These are phyloP conservation scores for Mormyrops attenuatus DNA, from an alignment of 2,797 vertebrate species.

Conservation along the genomic window DNA sequence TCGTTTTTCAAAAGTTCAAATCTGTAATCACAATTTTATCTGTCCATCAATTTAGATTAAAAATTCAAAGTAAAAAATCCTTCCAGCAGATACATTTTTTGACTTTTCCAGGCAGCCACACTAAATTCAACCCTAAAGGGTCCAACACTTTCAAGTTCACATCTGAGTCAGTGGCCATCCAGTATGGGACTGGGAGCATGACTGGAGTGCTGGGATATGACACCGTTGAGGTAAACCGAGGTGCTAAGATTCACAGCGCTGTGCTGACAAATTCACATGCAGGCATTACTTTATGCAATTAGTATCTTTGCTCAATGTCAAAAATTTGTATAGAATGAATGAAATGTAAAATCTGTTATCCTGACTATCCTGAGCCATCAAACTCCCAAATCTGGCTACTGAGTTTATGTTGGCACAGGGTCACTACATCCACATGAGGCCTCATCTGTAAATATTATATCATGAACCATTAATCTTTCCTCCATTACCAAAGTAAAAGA, in stretches of 20 bases:
- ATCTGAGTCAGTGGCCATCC: slow-evolving; percentile 34
- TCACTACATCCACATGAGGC: too few species aligned
- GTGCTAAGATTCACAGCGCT: background rate
- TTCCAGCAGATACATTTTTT: background rate
- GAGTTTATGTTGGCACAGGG: too few species aligned
- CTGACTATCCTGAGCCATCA: too few species aligned
- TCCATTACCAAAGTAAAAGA: too few species aligned
- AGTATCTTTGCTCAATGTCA: too few species aligned
- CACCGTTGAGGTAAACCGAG: slow-evolving; percentile 49
- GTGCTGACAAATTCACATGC: background rate
- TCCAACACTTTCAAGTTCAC: slow-evolving; percentile 49
- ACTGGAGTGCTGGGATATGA: slow-evolving; percentile 53
- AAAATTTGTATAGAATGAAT: too few species aligned
- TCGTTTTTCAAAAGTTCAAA: background rate
- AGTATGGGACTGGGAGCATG: slow-evolving; percentile 55
- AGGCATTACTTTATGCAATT: background rate
- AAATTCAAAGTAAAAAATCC: background rate
- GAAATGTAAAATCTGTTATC: too few species aligned
- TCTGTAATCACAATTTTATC: background rate
- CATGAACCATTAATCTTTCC: too few species aligned
- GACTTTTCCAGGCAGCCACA: slow-evolving; percentile 45
- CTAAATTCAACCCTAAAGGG: slow-evolving; percentile 39
- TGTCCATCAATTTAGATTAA: background rate
- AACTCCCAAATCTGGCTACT: too few species aligned
- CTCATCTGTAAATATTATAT: too few species aligned